These are phyloP conservation scores for Carettochelys insculpta DNA, from an alignment of 2,113 vertebrate species.

Conservation along the genomic window DNA sequence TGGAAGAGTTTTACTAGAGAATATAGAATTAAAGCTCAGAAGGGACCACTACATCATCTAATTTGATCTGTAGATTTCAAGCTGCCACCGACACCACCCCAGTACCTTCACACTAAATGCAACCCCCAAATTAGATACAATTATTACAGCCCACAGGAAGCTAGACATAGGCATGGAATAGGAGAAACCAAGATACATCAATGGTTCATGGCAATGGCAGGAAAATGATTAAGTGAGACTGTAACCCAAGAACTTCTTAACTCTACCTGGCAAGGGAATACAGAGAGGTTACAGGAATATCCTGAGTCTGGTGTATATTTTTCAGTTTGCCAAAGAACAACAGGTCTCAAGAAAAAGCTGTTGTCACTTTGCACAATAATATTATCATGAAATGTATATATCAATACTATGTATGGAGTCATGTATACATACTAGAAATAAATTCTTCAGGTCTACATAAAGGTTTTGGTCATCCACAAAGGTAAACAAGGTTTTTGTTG, in stretches of 20 bases:
- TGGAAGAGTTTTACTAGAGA: not conserved
- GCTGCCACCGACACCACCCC: not conserved
- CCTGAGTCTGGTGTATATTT: not conserved
- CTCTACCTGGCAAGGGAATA: too few relatives aligned
- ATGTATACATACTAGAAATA: not conserved
- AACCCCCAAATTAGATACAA: not conserved
- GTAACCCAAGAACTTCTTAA: not conserved
- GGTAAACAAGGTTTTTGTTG: not conserved
- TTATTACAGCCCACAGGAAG: not conserved
- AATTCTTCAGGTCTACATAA: not conserved
- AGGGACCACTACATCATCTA: not conserved
- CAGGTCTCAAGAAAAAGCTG: not conserved
- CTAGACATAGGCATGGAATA: too few relatives aligned
- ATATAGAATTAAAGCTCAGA: not conserved
- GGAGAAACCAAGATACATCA: not conserved
- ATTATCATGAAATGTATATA: not conserved
- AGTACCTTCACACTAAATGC: not conserved
- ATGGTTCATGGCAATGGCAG: not conserved
- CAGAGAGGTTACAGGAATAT: not conserved
- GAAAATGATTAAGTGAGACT: not conserved
- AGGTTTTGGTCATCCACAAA: not conserved
- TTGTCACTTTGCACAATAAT: not conserved
- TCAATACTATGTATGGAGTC: accelerated
- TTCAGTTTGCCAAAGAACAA: not conserved
- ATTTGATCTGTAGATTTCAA: not conserved